Evolutionary conservation across 1,140 invertebrate species (phyloP).

Genomic region (Proales similis): DNA sequence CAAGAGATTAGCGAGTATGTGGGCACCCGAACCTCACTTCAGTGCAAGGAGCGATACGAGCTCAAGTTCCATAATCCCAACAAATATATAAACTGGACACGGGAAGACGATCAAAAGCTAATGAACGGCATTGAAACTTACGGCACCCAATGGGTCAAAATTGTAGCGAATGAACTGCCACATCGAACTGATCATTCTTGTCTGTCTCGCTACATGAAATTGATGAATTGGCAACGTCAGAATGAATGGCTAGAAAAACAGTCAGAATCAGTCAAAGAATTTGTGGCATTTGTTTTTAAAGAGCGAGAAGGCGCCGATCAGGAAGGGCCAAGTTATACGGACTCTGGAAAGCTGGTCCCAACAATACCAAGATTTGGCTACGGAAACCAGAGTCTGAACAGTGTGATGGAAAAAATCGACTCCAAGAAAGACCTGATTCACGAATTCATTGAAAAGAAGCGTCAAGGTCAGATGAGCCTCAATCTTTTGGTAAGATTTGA

Average conservation of each 20-base stretch:
- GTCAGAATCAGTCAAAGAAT: slow-evolving; percentile 29
- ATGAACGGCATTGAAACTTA: slow-evolving; percentile 12
- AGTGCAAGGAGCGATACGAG: slow-evolving; percentile 36
- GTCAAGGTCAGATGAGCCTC: slow-evolving; percentile 10
- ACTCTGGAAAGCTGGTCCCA: slow-evolving; percentile 7
- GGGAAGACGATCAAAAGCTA: slow-evolving; percentile 23
- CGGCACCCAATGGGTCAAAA: slow-evolving; percentile 35
- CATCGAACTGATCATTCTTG: slow-evolving; percentile 16
- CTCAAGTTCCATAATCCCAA: slow-evolving; percentile 27
- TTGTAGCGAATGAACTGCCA: slow-evolving; percentile 9
- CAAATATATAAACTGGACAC: slow-evolving; percentile 35
- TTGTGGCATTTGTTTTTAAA: slow-evolving; percentile 21
- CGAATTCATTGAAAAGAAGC: slow-evolving; percentile 30
- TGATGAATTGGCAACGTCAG: slow-evolving; percentile 30
- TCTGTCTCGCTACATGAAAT: slow-evolving; percentile 22
- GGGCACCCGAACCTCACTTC: slow-evolving; percentile 22
- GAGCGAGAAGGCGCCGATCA: neutral
- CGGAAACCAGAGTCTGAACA: slow-evolving; percentile 1
- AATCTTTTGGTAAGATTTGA: slow-evolving; percentile 9
- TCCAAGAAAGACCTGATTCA: slow-evolving; percentile 17
- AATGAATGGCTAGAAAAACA: slow-evolving; percentile 35
- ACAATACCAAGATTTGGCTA: slow-evolving; percentile 20
- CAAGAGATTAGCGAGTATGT: slow-evolving; percentile 36
- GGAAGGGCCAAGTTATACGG: neutral
- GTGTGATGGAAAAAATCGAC: slow-evolving; percentile 19